Conservation (phyloP, 2,113 vertebrate genomes). For the Philantomba maxwellii region DNA sequence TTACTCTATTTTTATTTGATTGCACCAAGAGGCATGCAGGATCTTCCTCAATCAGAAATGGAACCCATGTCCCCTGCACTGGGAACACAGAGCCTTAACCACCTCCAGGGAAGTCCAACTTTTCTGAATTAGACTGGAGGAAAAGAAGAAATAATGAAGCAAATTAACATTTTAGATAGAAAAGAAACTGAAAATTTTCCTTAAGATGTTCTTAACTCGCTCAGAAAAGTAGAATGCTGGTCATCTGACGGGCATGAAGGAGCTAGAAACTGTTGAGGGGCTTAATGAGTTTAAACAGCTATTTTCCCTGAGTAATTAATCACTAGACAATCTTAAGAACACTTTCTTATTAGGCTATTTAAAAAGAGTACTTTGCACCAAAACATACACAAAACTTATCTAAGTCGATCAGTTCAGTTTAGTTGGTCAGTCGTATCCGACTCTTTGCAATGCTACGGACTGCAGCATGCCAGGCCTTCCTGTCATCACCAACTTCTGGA, state of each 20-base stretch:
- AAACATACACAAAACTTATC: not conserved
- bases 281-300: not conserved
- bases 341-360: not conserved
- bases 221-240: not conserved
- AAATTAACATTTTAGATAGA: not conserved
- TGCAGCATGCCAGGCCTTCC: not conserved
- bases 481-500: not conserved
- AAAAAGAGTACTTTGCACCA: not conserved
- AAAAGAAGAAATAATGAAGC: not conserved
- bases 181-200: not conserved
- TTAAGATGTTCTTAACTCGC: not conserved
- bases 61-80: not conserved
- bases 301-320: not conserved
- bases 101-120: not conserved
- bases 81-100: not conserved
- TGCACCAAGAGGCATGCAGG: not conserved
- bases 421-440: not conserved
- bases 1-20: not conserved
- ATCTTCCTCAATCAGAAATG: not conserved
- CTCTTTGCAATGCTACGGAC: rapidly evolving
- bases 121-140: not conserved
- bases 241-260: not conserved
- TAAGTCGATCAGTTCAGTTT: not conserved
- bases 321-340: not conserved
- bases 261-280: not conserved